phyloP scores from a whole-genome alignment of 2,888 invertebrate species.

The Calameuta pallipes region DNA sequence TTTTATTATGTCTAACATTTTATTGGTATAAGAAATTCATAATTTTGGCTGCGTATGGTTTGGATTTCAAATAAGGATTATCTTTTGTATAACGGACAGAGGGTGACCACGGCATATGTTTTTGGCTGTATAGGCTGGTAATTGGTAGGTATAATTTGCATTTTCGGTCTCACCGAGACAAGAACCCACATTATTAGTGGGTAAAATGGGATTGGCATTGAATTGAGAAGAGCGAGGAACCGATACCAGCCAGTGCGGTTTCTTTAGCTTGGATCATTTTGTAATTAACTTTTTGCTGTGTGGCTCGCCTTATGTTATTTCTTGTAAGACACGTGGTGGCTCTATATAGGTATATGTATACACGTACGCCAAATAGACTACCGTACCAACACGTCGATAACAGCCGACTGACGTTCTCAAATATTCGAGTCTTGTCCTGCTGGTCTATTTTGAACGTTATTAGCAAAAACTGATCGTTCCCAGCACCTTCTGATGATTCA shows the following conservation, averaged over 20 bases:
- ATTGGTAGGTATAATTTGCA: constrained; percentile 60
- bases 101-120: constrained; percentile 42
- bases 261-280: constrained; percentile 48
- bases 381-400: not conserved
- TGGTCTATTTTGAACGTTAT: not conserved
- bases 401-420: not conserved
- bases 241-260: constrained; percentile 30
- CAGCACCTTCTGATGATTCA: not conserved
- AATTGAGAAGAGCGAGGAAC: constrained; percentile 32
- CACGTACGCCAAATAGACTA: not conserved
- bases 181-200: constrained; percentile 59
- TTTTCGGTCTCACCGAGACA: constrained; percentile 51
- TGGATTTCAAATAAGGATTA: constrained; percentile 18
- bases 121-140: constrained; percentile 28
- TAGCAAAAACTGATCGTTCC: not conserved
- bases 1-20: not conserved
- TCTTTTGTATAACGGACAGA: constrained; percentile 21
- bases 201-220: constrained; percentile 49
- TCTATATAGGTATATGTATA: not conserved
- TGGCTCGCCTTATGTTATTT: constrained; percentile 17
- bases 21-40: not conserved
- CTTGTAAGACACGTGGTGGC: not conserved
- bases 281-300: constrained; percentile 56
- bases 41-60: not conserved
- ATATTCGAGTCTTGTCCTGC: not conserved